phyloP scores from a whole-genome alignment of 2,888 invertebrate genomes.

The Marasmarcha lunaedactyla region DNA sequence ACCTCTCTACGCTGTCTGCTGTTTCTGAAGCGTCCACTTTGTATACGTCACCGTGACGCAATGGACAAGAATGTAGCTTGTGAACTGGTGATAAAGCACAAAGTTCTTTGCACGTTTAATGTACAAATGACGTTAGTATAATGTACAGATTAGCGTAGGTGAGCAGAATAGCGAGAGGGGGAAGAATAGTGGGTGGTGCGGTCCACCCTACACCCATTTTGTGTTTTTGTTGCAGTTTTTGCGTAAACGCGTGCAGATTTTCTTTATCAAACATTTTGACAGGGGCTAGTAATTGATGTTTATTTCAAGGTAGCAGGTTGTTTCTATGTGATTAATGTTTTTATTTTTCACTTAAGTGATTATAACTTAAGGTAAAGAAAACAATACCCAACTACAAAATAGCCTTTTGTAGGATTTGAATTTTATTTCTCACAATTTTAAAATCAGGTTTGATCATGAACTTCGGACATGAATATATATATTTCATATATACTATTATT shows the following conservation, averaged over 20 bases:
- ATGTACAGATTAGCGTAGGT: constrained; percentile 57
- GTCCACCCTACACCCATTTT: constrained; percentile 49
- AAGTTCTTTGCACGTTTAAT: constrained; percentile 17
- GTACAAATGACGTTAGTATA: constrained; percentile 53
- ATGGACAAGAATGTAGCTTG: constrained; percentile 22
- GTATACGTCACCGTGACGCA: constrained; percentile 9
- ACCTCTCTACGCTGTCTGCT: constrained; percentile 53
- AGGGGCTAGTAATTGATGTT: too few species aligned
- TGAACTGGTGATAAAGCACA: constrained; percentile 14
- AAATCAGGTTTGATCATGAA: too few species aligned
- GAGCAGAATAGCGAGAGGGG: constrained; percentile 54
- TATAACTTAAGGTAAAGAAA: too few species aligned
- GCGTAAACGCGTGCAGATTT: constrained; percentile 35
- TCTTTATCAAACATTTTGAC: too few species aligned
- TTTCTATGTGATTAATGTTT: too few species aligned
- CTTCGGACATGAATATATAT: too few species aligned
- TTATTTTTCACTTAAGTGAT: too few species aligned
- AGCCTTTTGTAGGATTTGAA: too few species aligned
- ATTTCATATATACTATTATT: too few species aligned
- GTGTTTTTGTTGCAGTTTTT: constrained; percentile 63
- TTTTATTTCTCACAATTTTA: too few species aligned
- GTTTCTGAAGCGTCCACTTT: constrained; percentile 40
- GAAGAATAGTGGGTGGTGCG: constrained; percentile 27
- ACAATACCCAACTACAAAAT: too few species aligned
- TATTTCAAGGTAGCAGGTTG: too few species aligned